Percentiles rank a stretch among this genome's conserved stretches.
phyloP scores from a whole-genome alignment of 2,888 invertebrate species.

The Keiferia lycopersicella region DNA sequence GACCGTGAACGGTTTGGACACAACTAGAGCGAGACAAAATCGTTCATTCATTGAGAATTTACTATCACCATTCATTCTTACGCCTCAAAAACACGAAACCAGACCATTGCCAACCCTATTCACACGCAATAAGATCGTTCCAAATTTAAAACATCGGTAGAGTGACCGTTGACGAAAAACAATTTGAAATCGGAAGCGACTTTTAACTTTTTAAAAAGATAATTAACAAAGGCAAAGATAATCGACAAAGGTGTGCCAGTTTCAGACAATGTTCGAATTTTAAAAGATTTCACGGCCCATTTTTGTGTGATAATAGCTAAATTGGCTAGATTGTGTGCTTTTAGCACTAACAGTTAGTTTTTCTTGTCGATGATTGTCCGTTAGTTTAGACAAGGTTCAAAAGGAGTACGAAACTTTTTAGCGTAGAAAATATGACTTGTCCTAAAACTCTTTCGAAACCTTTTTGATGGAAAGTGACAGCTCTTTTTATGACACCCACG shows the following conservation, averaged over 20 bases:
- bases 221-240: constrained; percentile 29
- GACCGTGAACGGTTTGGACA: constrained; percentile 2
- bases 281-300: constrained; percentile 8
- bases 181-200: constrained; percentile 14
- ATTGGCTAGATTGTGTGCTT: constrained; percentile 7
- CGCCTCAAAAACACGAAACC: neutral
- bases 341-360: constrained; percentile 6
- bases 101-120: neutral
- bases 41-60: constrained; percentile 18
- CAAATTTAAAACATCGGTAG: neutral
- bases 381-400: neutral
- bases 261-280: neutral
- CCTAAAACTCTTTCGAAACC: too few relatives aligned
- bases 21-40: constrained; percentile 13
- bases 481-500: too few relatives aligned
- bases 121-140: neutral
- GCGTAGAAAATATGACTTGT: too few relatives aligned
- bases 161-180: neutral
- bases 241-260: constrained; percentile 30
- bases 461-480: too few relatives aligned
- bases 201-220: constrained; percentile 19
- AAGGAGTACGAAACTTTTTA: neutral
- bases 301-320: constrained; percentile 4
- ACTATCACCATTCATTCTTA: neutral
- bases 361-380: neutral